These are phyloP conservation scores for Monochamus saltuarius DNA, from an alignment of 1,140 invertebrate genomes.

Conservation along the genomic window DNA sequence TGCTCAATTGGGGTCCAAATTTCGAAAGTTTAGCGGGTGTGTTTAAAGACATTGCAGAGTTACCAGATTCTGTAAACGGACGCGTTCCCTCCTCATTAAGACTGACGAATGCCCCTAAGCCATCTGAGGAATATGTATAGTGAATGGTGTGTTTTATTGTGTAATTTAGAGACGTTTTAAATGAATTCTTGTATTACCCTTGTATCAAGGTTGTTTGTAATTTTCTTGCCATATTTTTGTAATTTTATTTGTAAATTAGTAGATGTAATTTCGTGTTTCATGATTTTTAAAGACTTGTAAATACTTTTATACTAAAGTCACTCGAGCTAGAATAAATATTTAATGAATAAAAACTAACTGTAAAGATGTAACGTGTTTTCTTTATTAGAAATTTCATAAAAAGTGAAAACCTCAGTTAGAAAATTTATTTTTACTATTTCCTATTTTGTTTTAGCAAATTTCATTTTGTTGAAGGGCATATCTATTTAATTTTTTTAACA, in stretches of 20 bases:
- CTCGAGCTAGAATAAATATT: slow-evolving; percentile 10
- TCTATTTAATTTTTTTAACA: too few species aligned
- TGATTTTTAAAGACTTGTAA: slow-evolving; percentile 14
- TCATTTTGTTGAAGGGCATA: too few species aligned
- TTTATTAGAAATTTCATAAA: neutral
- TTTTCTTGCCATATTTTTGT: slow-evolving; percentile 48
- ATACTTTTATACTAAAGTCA: slow-evolving; percentile 24
- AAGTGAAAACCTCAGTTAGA: too few species aligned
- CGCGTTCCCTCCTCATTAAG: slow-evolving; percentile 64
- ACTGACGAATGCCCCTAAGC: slow-evolving; percentile 69
- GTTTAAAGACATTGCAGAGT: slow-evolving; percentile 93
- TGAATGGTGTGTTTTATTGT: slow-evolving; percentile 23
- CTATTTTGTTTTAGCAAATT: too few species aligned
- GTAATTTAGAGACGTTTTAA: slow-evolving; percentile 19
- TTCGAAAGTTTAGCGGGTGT: slow-evolving; percentile 93
- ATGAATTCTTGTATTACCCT: slow-evolving; percentile 34
- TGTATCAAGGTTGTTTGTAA: slow-evolving; percentile 47
- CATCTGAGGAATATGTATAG: slow-evolving; percentile 78
- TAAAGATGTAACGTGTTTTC: slow-evolving; percentile 6
- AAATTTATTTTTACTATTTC: too few species aligned
- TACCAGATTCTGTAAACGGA: slow-evolving; percentile 77
- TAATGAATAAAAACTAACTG: slow-evolving; percentile 24
- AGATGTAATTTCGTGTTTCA: slow-evolving; percentile 1
- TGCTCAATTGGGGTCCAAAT: slow-evolving; percentile 94
- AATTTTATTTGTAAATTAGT: slow-evolving; percentile 35